Conservation (phyloP, 2,888 invertebrate genomes). For the Pachymerium ferrugineum region DNA sequence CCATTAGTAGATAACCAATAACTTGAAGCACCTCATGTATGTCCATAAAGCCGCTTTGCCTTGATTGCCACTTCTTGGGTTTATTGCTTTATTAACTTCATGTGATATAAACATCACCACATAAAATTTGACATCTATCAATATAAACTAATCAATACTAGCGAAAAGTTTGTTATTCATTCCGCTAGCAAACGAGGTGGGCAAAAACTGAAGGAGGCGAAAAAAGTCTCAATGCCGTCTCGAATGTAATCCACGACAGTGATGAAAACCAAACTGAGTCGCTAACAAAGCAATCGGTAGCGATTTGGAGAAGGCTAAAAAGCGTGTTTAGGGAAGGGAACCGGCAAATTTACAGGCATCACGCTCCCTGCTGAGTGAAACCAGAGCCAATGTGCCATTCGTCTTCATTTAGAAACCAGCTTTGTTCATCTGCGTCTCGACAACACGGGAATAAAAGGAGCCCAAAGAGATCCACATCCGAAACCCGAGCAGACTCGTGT, state of each 20-base stretch:
- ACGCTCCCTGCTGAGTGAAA: background rate
- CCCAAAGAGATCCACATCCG: constrained; percentile 18
- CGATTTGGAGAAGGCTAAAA: constrained; percentile 9
- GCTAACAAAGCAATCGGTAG: constrained; percentile 18
- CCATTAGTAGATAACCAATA: too few relatives aligned
- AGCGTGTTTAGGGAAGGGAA: constrained; percentile 5
- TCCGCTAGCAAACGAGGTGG: too few relatives aligned
- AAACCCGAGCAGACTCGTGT: background rate
- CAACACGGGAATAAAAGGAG: constrained; percentile 21
- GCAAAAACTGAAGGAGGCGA: too few relatives aligned
- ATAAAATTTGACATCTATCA: too few relatives aligned
- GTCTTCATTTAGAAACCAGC: constrained; percentile 9
- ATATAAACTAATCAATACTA: too few relatives aligned
- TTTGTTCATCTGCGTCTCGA: constrained; percentile 14
- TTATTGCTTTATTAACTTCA: too few relatives aligned
- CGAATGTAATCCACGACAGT: background rate
- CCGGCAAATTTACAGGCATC: constrained; percentile 11
- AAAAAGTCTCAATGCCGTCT: too few relatives aligned
- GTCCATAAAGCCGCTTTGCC: too few relatives aligned
- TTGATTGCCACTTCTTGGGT: too few relatives aligned
- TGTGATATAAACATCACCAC: too few relatives aligned
- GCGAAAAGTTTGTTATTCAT: too few relatives aligned
- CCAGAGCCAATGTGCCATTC: constrained; percentile 11
- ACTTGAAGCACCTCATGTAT: too few relatives aligned
- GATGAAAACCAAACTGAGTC: background rate